Percentiles rank a stretch among this genome's conserved stretches.
phyloP scores from a whole-genome alignment of 1,140 invertebrate species.

The Caenorhabditis brenneri region DNA sequence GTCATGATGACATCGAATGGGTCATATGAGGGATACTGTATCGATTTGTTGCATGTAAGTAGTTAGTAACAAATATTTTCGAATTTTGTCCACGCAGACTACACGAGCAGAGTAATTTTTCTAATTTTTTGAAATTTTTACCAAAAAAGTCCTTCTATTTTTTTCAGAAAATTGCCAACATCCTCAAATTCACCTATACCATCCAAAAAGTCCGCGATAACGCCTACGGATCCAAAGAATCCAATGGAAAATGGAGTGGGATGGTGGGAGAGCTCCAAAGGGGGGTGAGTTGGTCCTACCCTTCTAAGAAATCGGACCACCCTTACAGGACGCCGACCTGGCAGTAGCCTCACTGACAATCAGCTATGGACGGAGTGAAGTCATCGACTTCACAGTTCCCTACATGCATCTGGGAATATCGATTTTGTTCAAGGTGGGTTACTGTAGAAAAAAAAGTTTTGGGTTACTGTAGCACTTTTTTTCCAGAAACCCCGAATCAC shows the following conservation, averaged over 20 bases:
- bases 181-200: conserved; percentile 85
- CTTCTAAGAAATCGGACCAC: background rate
- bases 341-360: conserved; percentile 92
- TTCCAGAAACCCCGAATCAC: conserved; percentile 26
- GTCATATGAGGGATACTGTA: conserved; percentile 70
- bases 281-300: conserved; percentile 67
- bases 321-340: conserved; percentile 80
- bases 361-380: conserved; percentile 84
- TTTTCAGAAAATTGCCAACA: conserved; percentile 72
- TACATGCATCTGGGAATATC: conserved; percentile 86
- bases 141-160: too few relatives aligned
- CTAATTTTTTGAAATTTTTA: too few relatives aligned
- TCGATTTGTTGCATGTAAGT: conserved; percentile 64
- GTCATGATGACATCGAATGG: conserved; percentile 81
- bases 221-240: conserved; percentile 78
- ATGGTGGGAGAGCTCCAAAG: conserved; percentile 84
- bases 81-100: too few relatives aligned
- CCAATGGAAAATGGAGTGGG: conserved; percentile 81
- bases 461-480: background rate
- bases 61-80: too few relatives aligned
- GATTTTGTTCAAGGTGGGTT: conserved; percentile 78
- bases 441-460: too few relatives aligned
- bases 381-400: conserved; percentile 90
- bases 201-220: conserved; percentile 76
- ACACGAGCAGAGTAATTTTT: too few relatives aligned